These are phyloP conservation scores for Gandaritis pyraliata DNA, from an alignment of 2,888 invertebrate genomes.

Conservation along the genomic window DNA sequence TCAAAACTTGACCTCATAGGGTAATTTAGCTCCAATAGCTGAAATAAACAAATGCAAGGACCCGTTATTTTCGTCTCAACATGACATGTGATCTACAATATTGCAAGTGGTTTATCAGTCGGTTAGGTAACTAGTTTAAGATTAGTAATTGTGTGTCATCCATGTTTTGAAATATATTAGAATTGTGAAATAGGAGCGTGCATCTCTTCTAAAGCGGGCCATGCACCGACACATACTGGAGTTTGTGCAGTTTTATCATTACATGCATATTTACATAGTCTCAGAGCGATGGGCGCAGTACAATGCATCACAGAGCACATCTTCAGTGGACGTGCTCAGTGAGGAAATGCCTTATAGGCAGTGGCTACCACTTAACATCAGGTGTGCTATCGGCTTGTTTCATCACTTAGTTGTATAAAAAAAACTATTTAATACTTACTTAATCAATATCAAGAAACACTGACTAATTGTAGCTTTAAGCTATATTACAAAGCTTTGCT, in stretches of 20 bases:
- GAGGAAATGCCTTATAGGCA: too few species aligned
- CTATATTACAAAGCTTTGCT: too few species aligned
- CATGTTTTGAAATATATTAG: slow-evolving; percentile 28
- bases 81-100: slow-evolving; percentile 9
- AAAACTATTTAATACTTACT: too few species aligned
- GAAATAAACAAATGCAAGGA: slow-evolving; percentile 1
- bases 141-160: slow-evolving; percentile 32
- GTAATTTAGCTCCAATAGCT: background rate
- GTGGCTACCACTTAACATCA: too few species aligned
- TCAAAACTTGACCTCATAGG: background rate
- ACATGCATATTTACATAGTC: background rate
- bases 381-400: too few species aligned
- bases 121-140: slow-evolving; percentile 31
- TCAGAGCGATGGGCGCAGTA: too few species aligned
- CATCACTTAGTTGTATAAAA: too few species aligned
- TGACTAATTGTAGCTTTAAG: too few species aligned
- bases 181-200: slow-evolving; percentile 33
- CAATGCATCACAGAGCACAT: too few species aligned
- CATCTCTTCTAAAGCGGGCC: background rate
- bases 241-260: background rate
- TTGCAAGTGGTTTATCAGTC: slow-evolving; percentile 37
- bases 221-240: background rate
- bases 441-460: too few species aligned
- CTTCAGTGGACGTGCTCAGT: too few species aligned
- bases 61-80: slow-evolving; percentile 25